These are phyloP conservation scores for Peromyscus maniculatus DNA, from an alignment of 2,113 vertebrate species.

Conservation along the genomic window DNA sequence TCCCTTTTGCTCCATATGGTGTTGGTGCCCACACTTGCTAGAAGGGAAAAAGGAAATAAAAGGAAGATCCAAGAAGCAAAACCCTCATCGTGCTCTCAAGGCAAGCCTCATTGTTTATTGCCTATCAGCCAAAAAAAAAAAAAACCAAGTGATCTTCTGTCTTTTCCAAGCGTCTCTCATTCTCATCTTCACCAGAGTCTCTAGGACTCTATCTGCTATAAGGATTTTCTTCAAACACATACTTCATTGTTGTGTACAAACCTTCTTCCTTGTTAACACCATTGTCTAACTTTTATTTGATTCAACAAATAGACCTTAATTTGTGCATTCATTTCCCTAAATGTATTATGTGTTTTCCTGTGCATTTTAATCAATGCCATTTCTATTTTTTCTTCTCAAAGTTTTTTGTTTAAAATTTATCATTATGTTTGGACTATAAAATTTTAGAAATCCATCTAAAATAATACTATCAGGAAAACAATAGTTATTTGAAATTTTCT, in stretches of 20 bases:
- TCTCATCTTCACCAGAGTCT: neutral
- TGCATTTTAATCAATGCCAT: neutral
- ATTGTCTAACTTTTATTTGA: neutral
- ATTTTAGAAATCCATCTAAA: neutral
- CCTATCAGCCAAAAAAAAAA: neutral
- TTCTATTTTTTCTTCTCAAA: neutral
- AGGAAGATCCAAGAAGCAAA: neutral
- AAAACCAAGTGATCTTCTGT: neutral
- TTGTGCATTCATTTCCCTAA: neutral
- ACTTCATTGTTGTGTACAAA: neutral
- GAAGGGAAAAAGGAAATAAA: conserved; percentile 16
- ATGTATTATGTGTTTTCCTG: neutral
- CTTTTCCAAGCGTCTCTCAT: neutral
- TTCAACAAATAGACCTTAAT: neutral
- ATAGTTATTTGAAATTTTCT: neutral
- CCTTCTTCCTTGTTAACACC: neutral
- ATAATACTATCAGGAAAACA: neutral
- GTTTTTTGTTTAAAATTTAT: neutral
- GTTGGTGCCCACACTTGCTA: neutral
- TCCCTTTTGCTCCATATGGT: neutral
- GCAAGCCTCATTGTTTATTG: neutral
- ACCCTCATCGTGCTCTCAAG: neutral
- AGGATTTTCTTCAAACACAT: neutral
- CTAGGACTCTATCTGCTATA: neutral
- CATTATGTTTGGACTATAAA: neutral